Percentiles rank a stretch among this genome's conserved stretches.
phyloP scores from a whole-genome alignment of 1,140 invertebrate species.

The Halotydeus destructor region DNA sequence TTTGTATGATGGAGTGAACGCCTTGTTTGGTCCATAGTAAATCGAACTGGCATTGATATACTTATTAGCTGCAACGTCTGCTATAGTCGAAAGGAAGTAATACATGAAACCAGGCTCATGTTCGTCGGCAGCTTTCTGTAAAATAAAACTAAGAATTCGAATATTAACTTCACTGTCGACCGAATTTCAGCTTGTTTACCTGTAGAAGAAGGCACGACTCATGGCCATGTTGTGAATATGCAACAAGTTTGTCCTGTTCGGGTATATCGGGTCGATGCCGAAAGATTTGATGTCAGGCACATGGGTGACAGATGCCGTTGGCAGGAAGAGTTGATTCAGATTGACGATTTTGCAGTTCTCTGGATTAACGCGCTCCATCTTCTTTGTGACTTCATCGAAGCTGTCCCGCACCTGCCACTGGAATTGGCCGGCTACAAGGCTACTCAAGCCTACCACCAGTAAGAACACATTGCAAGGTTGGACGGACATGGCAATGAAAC shows the following conservation, averaged over 20 bases:
- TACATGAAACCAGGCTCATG: slow-evolving; percentile 97
- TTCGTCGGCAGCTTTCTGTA: slow-evolving; percentile 62
- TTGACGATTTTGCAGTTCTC: slow-evolving; percentile 76
- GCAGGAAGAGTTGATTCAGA: slow-evolving; percentile 58
- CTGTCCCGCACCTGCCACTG: slow-evolving; percentile 67
- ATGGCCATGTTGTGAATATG: slow-evolving; percentile 90
- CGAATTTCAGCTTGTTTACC: slow-evolving; percentile 17
- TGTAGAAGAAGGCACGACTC: slow-evolving; percentile 78
- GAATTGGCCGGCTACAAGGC: slow-evolving; percentile 61
- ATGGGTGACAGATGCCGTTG: slow-evolving; percentile 61
- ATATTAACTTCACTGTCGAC: too few species aligned
- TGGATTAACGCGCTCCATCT: slow-evolving; percentile 47
- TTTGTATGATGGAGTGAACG: slow-evolving; percentile 78
- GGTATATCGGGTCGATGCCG: slow-evolving; percentile 81
- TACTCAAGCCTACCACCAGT: too few species aligned
- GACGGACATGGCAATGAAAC: too few species aligned
- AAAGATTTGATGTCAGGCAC: slow-evolving; percentile 82
- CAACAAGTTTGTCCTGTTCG: slow-evolving; percentile 72
- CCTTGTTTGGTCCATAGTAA: slow-evolving; percentile 82
- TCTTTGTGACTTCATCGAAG: slow-evolving; percentile 62
- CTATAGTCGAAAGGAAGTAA: slow-evolving; percentile 79
- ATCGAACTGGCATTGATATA: slow-evolving; percentile 80
- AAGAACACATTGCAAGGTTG: too few species aligned
- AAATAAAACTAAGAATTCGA: slow-evolving; percentile 46
- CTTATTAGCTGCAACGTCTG: slow-evolving; percentile 78